These are phyloP conservation scores for Drosophila setifemur DNA, from an alignment of 1,140 invertebrate species.

Conservation along the genomic window DNA sequence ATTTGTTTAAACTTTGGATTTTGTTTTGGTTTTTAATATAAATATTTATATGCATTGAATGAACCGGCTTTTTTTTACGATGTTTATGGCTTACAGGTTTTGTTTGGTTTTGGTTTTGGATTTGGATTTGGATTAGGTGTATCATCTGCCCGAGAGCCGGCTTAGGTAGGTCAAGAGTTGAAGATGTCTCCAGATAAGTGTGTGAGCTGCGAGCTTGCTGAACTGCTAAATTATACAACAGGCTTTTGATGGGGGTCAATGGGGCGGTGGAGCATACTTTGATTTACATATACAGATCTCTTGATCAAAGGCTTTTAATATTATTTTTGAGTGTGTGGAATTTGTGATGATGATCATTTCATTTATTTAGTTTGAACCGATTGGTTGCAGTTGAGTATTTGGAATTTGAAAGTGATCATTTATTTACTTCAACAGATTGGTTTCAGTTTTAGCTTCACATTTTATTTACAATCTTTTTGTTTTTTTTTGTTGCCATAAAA, in stretches of 20 bases:
- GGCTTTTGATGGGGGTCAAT: not conserved
- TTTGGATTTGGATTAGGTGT: not conserved
- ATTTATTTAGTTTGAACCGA: too few species aligned
- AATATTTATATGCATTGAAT: conserved; percentile 37
- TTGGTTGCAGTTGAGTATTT: not conserved
- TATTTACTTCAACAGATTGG: too few species aligned
- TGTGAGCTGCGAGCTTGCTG: not conserved
- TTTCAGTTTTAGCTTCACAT: too few species aligned
- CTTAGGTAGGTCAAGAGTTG: conserved; percentile 25
- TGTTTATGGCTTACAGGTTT: conserved; percentile 23
- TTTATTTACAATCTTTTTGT: too few species aligned
- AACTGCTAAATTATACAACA: conserved; percentile 6
- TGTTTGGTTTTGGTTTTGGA: conserved; percentile 4
- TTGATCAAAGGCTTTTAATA: not conserved
- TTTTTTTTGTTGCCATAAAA: too few species aligned
- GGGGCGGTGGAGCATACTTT: not conserved
- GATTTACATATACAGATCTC: not conserved
- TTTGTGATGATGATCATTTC: too few species aligned
- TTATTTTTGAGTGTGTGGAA: too few species aligned
- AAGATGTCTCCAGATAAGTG: not conserved
- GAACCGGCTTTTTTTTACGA: not conserved
- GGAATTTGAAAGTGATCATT: too few species aligned
- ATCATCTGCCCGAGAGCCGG: not conserved
- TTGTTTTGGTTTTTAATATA: conserved; percentile 24
- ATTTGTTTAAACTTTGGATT: conserved; percentile 21